Conservation (phyloP, 1,140 invertebrate genomes). For the Drosophila baimaii region DNA sequence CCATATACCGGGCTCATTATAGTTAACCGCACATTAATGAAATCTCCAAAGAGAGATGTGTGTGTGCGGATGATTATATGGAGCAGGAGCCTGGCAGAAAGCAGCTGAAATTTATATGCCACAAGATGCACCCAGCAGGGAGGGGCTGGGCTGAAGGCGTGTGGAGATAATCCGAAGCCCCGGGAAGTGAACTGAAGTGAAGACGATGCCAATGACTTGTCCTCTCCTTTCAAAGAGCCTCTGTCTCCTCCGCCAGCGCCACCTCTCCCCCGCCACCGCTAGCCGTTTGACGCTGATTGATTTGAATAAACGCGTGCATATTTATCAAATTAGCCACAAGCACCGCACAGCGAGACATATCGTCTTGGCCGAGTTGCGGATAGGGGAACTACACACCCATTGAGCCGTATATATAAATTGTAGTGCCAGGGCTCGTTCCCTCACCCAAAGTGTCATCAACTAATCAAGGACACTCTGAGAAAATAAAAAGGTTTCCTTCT, state of each 20-base stretch:
- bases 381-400: constrained; percentile 11
- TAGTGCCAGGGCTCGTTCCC: constrained; percentile 10
- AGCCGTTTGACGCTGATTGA: constrained; percentile 75
- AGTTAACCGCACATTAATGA: constrained; percentile 80
- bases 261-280: neutral
- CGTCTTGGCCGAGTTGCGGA: constrained; percentile 16
- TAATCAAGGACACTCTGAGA: constrained; percentile 60
- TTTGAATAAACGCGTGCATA: constrained; percentile 82
- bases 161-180: constrained; percentile 15
- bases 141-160: too few relatives aligned
- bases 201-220: constrained; percentile 36
- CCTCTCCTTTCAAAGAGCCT: constrained; percentile 16
- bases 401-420: constrained; percentile 16
- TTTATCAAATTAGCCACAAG: constrained; percentile 82
- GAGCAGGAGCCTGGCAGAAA: constrained; percentile 25
- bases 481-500: neutral
- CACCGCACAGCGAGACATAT: constrained; percentile 44
- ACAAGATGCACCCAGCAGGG: constrained; percentile 48
- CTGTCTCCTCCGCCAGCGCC: neutral
- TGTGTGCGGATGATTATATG: constrained; percentile 27
- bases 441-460: constrained; percentile 73
- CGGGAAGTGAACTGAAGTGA: constrained; percentile 9
- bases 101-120: constrained; percentile 69
- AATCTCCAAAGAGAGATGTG: constrained; percentile 54
- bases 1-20: constrained; percentile 59